Base-by-base conservation (phyloP, 2,797 vertebrate genomes). In the Chiroxiphia lanceolata region DNA sequence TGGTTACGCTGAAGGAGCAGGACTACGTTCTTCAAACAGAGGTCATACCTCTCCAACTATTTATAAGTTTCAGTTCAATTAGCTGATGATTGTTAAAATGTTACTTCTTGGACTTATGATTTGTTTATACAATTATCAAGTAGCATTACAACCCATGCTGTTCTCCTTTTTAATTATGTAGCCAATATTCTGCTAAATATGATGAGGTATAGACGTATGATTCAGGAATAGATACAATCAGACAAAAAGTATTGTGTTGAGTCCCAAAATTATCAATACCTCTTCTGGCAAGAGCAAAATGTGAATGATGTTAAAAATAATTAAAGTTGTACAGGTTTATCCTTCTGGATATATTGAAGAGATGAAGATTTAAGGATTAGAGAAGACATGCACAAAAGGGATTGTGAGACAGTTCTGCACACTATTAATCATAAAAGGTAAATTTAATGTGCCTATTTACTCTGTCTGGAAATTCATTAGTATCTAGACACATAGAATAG, bases 201-300 rank as follows among this genome's bases (percentile, higher is more conserved):
- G 19, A 60, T 34, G 40, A 86, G 63, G 29, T 61, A 67, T 3
- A 56, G 89, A 36, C 0, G 0, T 9, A 57, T 0, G 0, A n/a
- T 63, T 59, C 13, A 40, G 29, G 45, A 83, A 79, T 7, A 76
- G 33, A 57, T 15, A 83, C 0, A 0, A 61, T 71, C 53, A 71
- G 47, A 74, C 36, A 59, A 50, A 83, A 51, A 72, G 9, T 18
- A 72, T 7, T 45, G 44, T 36, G 29, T 2, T 38, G 40, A 90
- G 6, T 29, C 26, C 48, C 53, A 4, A 57, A 25, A 82, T 82
- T 67, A 88, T 77, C 77, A 71, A 74, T 74, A 87, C 2, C 12
- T 71, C 65, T 82, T 45, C 86, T 59, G 64, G 22, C 42, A 87
- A 64, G 18, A 89, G 36, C 9, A 53, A 86, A 63, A 70, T 15